Percentiles rank a stretch among this genome's conserved stretches.
Conservation (phyloP, 2,113 vertebrate genomes). For the Callopanchax toddi region DNA sequence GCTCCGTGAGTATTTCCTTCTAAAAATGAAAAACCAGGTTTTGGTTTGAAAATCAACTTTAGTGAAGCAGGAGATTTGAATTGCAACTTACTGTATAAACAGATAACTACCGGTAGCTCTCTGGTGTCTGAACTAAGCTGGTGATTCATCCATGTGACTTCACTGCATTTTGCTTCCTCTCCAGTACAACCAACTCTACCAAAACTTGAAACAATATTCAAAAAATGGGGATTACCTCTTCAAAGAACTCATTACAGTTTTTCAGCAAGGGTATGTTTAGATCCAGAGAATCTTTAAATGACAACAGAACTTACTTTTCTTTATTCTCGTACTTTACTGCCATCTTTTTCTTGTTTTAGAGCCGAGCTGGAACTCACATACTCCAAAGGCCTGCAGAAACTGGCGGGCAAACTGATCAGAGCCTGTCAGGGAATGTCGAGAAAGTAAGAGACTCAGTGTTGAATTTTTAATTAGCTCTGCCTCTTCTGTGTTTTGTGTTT, state of each 20-base stretch:
- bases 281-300: constrained; percentile 13
- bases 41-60: constrained; percentile 7
- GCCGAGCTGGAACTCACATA: constrained; percentile 85
- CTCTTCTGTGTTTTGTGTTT: constrained; percentile 28
- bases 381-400: constrained; percentile 86
- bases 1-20: constrained; percentile 82
- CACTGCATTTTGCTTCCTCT: constrained; percentile 38
- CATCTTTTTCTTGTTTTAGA: constrained; percentile 61
- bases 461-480: background rate
- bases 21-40: background rate
- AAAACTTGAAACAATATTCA: constrained; percentile 86
- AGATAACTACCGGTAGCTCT: too few species aligned
- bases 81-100: background rate
- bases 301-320: constrained; percentile 36
- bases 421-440: constrained; percentile 79
- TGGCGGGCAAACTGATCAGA: constrained; percentile 83
- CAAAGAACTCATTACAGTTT: constrained; percentile 85
- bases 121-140: too few species aligned
- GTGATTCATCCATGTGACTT: too few species aligned
- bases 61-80: background rate
- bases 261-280: constrained; percentile 85
- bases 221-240: constrained; percentile 88
- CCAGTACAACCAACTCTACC: constrained; percentile 87
- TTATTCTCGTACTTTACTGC: constrained; percentile 28
- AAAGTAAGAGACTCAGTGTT: constrained; percentile 79